Conservation (phyloP, 1,140 invertebrate species). For the Bombus huntii region DNA sequence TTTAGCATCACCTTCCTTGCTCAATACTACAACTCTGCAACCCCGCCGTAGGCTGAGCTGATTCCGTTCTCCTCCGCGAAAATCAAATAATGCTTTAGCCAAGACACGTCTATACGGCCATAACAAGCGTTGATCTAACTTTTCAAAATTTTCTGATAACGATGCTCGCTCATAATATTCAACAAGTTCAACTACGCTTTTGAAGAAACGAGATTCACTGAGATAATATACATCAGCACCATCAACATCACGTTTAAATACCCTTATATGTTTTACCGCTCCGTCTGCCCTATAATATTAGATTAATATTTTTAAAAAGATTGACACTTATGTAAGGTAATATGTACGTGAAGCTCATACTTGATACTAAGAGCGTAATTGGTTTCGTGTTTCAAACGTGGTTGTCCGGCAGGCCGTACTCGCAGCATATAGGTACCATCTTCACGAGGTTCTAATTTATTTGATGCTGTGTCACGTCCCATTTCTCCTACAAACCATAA, state of each 20-base stretch:
- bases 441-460: constrained; percentile 89
- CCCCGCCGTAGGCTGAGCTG: constrained; percentile 91
- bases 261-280: constrained; percentile 96
- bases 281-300: constrained; percentile 87
- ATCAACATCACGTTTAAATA: constrained; percentile 86
- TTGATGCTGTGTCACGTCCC: constrained; percentile 91
- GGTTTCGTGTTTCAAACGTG: constrained; percentile 84
- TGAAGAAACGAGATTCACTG: constrained; percentile 95
- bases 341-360: constrained; percentile 82
- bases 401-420: constrained; percentile 87
- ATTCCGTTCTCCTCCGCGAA: constrained; percentile 88
- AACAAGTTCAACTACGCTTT: constrained; percentile 93
- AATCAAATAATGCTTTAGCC: constrained; percentile 90
- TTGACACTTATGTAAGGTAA: background rate
- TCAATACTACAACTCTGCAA: constrained; percentile 89
- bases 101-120: constrained; percentile 90
- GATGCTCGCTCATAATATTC: constrained; percentile 95
- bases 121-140: constrained; percentile 88
- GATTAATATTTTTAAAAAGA: background rate
- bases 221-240: constrained; percentile 88
- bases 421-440: constrained; percentile 95
- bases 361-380: constrained; percentile 95
- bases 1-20: constrained; percentile 89
- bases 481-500: constrained; percentile 94
- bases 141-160: constrained; percentile 95